A percentile compares a stretch with the other conserved stretches of the same genome.
Conservation (phyloP, 2,797 vertebrate species). For the Amniataba percoides region DNA sequence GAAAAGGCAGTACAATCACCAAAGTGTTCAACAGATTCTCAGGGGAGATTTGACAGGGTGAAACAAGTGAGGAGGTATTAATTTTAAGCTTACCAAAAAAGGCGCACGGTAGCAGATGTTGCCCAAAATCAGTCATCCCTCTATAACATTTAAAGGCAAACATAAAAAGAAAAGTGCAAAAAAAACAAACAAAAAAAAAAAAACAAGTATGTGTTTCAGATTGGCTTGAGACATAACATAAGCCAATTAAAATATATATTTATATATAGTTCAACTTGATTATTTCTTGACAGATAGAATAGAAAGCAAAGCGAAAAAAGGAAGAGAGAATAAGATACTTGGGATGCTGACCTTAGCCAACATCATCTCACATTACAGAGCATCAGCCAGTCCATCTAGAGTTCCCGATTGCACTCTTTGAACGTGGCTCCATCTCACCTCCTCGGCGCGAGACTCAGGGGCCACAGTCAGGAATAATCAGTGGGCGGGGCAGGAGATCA, state of each 20-base stretch:
- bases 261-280: constrained; percentile 62
- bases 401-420: constrained; percentile 63
- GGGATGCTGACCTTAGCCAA: constrained; percentile 74
- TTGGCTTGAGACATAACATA: constrained; percentile 68
- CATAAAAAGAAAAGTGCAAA: constrained; percentile 75
- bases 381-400: constrained; percentile 63
- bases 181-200: constrained; percentile 38
- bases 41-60: constrained; percentile 26
- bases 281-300: constrained; percentile 61
- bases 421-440: constrained; percentile 64
- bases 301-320: constrained; percentile 63
- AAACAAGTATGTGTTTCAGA: constrained; percentile 65
- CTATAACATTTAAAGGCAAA: constrained; percentile 72
- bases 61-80: constrained; percentile 30
- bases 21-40: constrained; percentile 65
- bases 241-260: constrained; percentile 64
- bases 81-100: constrained; percentile 63
- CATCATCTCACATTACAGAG: constrained; percentile 71
- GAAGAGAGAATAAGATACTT: constrained; percentile 50
- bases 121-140: constrained; percentile 75
- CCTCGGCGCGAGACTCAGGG: constrained; percentile 48
- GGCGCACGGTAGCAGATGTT: constrained; percentile 62
- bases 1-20: constrained; percentile 71
- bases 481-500: constrained; percentile 46
- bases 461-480: constrained; percentile 49